These are phyloP conservation scores for Napeogenes inachia DNA, from an alignment of 2,888 invertebrate species.

Conservation along the genomic window DNA sequence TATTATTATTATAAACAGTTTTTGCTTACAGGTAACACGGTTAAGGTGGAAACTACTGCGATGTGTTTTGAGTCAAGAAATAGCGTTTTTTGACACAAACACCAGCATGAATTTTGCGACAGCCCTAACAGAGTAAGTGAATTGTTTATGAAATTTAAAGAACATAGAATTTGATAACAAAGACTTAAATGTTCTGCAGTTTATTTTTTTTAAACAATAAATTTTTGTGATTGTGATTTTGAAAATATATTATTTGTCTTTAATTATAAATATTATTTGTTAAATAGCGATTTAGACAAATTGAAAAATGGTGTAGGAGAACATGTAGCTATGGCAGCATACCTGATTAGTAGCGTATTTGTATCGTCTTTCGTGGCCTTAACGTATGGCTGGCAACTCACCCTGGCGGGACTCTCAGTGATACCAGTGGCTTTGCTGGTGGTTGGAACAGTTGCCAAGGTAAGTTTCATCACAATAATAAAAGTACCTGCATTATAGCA, in stretches of 20 bases:
- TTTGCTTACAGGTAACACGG: constrained; percentile 66
- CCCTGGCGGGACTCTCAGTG: constrained; percentile 85
- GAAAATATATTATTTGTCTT: too few species aligned
- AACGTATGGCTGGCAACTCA: constrained; percentile 88
- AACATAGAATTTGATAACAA: too few species aligned
- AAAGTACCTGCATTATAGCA: too few species aligned
- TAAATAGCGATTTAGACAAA: constrained; percentile 82
- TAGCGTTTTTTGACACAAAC: constrained; percentile 84
- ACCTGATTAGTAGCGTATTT: constrained; percentile 82
- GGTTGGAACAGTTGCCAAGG: constrained; percentile 85
- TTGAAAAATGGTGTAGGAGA: constrained; percentile 89
- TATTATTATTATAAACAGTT: too few species aligned
- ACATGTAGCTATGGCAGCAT: constrained; percentile 85
- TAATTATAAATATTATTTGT: constrained; percentile 1
- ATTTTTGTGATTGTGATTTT: too few species aligned
- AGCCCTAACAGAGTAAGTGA: constrained; percentile 82
- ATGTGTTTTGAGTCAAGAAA: constrained; percentile 83
- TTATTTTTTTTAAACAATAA: too few species aligned
- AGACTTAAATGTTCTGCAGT: too few species aligned
- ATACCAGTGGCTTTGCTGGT: constrained; percentile 85
- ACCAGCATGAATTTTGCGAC: constrained; percentile 83
- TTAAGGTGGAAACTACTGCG: constrained; percentile 79
- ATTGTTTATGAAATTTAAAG: background rate
- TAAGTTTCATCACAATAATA: constrained; percentile 34
- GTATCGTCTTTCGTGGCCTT: constrained; percentile 83